Base-by-base conservation (phyloP, 2,113 vertebrate genomes). In the Vimba vimba region DNA sequence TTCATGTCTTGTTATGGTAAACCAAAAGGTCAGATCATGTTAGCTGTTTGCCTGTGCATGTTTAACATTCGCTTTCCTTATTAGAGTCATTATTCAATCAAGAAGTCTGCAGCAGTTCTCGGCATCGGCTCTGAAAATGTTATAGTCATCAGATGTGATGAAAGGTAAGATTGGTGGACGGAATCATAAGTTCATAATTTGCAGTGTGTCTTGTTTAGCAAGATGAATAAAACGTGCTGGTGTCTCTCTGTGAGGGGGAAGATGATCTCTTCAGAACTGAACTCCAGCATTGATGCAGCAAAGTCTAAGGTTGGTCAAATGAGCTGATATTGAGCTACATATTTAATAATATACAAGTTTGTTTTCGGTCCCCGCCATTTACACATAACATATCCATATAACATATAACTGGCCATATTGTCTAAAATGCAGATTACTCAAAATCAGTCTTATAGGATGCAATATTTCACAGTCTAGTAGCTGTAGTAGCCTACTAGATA, bases 41-140 rank as follows among this genome's bases (percentile, higher is more conserved):
- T 64, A 80, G 80, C 15, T 82, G 43, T 55, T 71, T 55, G 13
- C 23, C 33, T 73, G 13, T 59, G 82, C 82, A 43, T 39, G 50
- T 83, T 73, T 83, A 83, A 83, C 50, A 39, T 43, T 43, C 12
- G n/a, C 68, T 74, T 83, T 50, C 50, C 6, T 19, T 9, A 33
- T 77, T 66, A 95, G 94, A 94, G 94, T 69, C 94, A 95, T 87
- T 95, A 95, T 85, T 96, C 94, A 21, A 69, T 93, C 8, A 94
- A 92, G 87, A 95, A 96, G 82, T 88, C 91, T 77, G 92, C 92
- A 45, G 90, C 80, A 0, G 86, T 92, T 39, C 91, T 95, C 87
- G 92, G 94, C 59, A 91, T 95, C 74, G 93, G 93, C 71, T 91
- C 84, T 43, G 92, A 94, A 50, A 96, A 93, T 77, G 92, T 95